Percentiles rank a stretch among this genome's conserved stretches.
Conservation (phyloP, 64 coral and sea anemone species). For the Porites lutea region DNA sequence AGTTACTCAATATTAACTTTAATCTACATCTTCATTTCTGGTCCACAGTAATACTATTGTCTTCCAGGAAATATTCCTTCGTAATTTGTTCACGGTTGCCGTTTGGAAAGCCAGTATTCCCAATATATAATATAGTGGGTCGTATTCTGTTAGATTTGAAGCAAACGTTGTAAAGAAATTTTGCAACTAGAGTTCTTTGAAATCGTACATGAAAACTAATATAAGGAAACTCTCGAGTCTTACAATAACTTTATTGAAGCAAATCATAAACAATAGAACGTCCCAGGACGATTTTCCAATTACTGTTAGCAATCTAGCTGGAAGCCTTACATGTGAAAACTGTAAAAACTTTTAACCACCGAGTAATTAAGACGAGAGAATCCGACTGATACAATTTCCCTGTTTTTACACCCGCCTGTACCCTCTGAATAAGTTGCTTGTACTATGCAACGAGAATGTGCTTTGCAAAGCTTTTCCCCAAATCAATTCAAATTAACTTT, state of each 20-base stretch:
- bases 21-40: slow-evolving; percentile 13
- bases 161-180: not conserved
- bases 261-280: slow-evolving; percentile 9
- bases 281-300: slow-evolving; percentile 14
- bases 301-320: slow-evolving; percentile 2
- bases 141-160: slow-evolving; percentile 18
- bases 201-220: not conserved
- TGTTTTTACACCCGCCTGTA: slow-evolving; percentile 8
- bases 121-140: slow-evolving; percentile 8
- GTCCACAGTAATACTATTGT: slow-evolving; percentile 15
- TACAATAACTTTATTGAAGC: not conserved
- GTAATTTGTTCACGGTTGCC: slow-evolving; percentile 20
- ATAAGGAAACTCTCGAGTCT: not conserved
- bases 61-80: slow-evolving; percentile 16
- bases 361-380: slow-evolving; percentile 7
- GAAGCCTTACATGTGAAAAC: slow-evolving; percentile 8
- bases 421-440: not conserved
- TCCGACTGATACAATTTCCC: slow-evolving; percentile 2
- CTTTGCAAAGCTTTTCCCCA: slow-evolving; percentile 1
- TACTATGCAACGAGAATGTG: not conserved
- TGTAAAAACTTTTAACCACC: slow-evolving; percentile 4
- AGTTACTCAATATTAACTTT: slow-evolving; percentile 15
- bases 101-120: slow-evolving; percentile 21
- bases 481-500: slow-evolving; percentile 1
- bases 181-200: not conserved